Conservation (phyloP, 1,140 invertebrate species). For the Penaeus chinensis region DNA sequence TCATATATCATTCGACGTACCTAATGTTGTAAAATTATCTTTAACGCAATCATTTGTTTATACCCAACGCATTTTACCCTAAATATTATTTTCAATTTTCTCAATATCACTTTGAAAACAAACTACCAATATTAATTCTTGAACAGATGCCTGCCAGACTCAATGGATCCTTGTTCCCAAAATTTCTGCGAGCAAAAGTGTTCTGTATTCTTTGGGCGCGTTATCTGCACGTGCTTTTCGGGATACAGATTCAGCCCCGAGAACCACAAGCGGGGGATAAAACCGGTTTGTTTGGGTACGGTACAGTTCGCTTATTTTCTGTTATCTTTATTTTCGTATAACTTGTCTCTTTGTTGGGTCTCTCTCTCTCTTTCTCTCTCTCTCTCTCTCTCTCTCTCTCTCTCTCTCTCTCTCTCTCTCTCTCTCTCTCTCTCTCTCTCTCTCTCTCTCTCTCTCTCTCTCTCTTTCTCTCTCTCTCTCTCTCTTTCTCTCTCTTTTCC, state of each 20-base stretch:
- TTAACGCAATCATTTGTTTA: too few species aligned
- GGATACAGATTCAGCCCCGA: conserved; percentile 74
- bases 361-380: too few species aligned
- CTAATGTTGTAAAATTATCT: too few species aligned
- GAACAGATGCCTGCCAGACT: conserved; percentile 72
- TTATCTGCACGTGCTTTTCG: conserved; percentile 76
- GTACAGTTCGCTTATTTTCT: neutral
- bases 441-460: too few species aligned
- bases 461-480: too few species aligned
- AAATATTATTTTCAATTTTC: conserved; percentile 3
- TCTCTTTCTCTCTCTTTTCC: too few species aligned
- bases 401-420: too few species aligned
- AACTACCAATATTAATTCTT: neutral
- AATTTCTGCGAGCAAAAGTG: conserved; percentile 77
- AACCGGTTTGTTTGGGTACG: conserved; percentile 75
- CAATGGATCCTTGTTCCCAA: conserved; percentile 74
- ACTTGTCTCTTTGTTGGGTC: too few species aligned
- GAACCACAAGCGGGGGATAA: conserved; percentile 70
- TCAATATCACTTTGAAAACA: neutral
- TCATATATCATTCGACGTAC: too few species aligned
- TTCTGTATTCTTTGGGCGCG: conserved; percentile 72
- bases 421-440: too few species aligned
- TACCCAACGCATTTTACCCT: neutral
- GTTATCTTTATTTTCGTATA: too few species aligned
- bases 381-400: too few species aligned